Conservation (phyloP, 2,888 invertebrate species). For the Hydroisotoma schaefferi region DNA sequence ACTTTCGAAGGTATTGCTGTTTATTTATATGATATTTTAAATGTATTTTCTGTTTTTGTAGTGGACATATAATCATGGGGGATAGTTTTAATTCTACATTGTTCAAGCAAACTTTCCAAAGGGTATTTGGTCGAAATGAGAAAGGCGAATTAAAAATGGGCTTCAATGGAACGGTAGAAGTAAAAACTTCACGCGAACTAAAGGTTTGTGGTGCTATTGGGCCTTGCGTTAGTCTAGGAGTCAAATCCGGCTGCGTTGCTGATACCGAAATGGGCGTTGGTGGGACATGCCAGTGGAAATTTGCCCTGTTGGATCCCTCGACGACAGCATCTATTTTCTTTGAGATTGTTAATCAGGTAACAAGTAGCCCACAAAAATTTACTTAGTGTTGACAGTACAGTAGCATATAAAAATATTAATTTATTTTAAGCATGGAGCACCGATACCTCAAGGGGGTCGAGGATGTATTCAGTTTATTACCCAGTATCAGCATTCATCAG, state of each 20-base stretch:
- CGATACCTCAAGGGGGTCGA: slow-evolving; percentile 90
- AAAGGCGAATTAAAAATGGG: slow-evolving; percentile 95
- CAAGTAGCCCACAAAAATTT: background rate
- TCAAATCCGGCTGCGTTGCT: slow-evolving; percentile 86
- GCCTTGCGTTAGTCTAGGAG: slow-evolving; percentile 88
- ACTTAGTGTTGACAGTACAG: background rate
- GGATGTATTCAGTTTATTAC: slow-evolving; percentile 98
- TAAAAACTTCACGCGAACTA: slow-evolving; percentile 91
- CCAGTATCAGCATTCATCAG: slow-evolving; percentile 96
- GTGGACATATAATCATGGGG: slow-evolving; percentile 99
- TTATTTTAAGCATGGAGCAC: slow-evolving; percentile 75
- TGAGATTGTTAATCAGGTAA: slow-evolving; percentile 76
- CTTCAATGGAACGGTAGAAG: slow-evolving; percentile 93
- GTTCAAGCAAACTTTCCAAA: slow-evolving; percentile 98
- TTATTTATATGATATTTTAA: slow-evolving; percentile 10
- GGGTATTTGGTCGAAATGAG: slow-evolving; percentile 76
- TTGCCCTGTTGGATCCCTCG: slow-evolving; percentile 89
- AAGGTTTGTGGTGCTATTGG: slow-evolving; percentile 95
- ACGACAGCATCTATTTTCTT: slow-evolving; percentile 92
- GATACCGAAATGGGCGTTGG: slow-evolving; percentile 98
- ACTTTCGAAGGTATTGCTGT: too few relatives aligned
- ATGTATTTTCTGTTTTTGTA: slow-evolving; percentile 53
- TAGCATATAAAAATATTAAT: background rate
- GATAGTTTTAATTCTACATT: slow-evolving; percentile 98
- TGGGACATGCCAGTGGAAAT: slow-evolving; percentile 97